These are phyloP conservation scores for Ethmia dodecea DNA, from an alignment of 2,888 invertebrate genomes.

Conservation along the genomic window DNA sequence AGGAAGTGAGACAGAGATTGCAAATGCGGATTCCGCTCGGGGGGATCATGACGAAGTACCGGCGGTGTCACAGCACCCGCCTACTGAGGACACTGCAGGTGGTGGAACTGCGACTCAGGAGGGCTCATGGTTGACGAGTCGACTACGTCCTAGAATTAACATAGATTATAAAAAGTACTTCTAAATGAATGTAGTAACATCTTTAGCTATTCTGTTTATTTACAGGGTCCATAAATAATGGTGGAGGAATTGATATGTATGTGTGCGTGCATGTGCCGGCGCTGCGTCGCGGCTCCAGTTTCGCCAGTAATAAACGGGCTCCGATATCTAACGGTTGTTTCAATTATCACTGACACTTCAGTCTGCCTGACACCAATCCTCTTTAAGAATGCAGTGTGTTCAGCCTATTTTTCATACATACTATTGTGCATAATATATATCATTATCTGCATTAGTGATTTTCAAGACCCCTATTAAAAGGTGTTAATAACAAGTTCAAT, in stretches of 20 bases:
- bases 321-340: no score
- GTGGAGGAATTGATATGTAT: background rate
- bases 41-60: background rate
- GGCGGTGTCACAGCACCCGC: background rate
- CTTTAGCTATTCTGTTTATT: background rate
- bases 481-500: no score
- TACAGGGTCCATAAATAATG: background rate
- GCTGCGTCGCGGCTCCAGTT: no score
- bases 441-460: no score
- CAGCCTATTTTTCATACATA: no score
- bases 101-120: background rate
- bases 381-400: no score
- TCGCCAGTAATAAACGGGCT: no score
- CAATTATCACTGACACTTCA: no score
- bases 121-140: background rate
- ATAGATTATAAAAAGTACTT: background rate
- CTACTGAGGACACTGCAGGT: background rate
- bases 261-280: no score
- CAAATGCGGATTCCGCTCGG: background rate
- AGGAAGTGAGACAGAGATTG: background rate
- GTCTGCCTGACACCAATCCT: no score
- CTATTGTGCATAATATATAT: no score
- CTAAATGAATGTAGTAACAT: background rate
- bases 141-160: background rate
- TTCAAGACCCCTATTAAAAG: no score